Percentiles rank a stretch among this genome's conserved stretches.
Evolutionary conservation across 2,797 vertebrate genomes (phyloP).

Genomic region (Brachyrhaphis roseni): DNA sequence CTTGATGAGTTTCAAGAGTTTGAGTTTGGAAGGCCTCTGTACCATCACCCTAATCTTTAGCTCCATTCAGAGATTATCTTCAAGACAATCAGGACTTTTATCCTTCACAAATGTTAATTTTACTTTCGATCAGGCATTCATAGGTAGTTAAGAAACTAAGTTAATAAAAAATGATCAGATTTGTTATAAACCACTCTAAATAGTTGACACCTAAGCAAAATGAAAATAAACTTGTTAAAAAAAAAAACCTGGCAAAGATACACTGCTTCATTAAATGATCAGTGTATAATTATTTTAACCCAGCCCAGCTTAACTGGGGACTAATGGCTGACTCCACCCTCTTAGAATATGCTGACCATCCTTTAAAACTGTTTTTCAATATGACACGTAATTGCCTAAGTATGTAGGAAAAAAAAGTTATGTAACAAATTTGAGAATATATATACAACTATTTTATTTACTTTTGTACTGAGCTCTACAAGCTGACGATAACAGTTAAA

Average conservation of each 20-base stretch:
- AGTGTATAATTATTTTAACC: background rate
- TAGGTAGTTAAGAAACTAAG: background rate
- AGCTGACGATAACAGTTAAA: background rate
- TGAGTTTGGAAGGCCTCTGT: background rate
- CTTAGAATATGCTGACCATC: background rate
- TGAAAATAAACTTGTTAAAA: background rate
- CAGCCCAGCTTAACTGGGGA: background rate
- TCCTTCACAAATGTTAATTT: background rate
- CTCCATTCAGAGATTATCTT: background rate
- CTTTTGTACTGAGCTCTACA: background rate
- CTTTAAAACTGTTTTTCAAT: background rate
- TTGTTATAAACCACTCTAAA: background rate
- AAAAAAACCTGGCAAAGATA: background rate
- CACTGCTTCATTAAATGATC: background rate
- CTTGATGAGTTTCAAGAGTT: background rate
- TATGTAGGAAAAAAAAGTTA: background rate
- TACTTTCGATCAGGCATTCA: background rate
- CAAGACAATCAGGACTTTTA: background rate
- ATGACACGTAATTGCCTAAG: background rate
- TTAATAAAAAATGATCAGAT: background rate
- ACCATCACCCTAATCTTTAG: background rate
- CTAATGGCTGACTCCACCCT: background rate
- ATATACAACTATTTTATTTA: background rate
- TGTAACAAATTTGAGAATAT: background rate
- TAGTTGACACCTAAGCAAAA: background rate